Evolutionary conservation across 2,888 invertebrate species (phyloP).

Genomic region (Gymnocheta viridis): DNA sequence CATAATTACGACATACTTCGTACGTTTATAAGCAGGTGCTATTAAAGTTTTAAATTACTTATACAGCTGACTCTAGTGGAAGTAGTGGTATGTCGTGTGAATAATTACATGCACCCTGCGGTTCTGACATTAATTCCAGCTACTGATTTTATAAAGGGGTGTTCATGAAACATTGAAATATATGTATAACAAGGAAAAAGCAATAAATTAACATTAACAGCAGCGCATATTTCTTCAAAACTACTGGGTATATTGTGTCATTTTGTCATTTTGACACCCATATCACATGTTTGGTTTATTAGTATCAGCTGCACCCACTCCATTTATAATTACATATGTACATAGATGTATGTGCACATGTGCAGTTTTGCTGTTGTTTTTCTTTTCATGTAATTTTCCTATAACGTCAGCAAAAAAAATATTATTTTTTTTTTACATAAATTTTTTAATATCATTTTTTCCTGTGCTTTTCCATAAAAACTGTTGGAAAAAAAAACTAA

Average conservation of each 20-base stretch:
- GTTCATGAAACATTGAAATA: too few relatives aligned
- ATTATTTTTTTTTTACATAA: neutral
- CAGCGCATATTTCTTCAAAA: too few relatives aligned
- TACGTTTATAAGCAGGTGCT: slow-evolving; percentile 15
- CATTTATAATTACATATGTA: slow-evolving; percentile 16
- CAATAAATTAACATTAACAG: too few relatives aligned
- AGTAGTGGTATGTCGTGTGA: neutral
- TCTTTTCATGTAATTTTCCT: slow-evolving; percentile 13
- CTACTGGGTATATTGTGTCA: neutral
- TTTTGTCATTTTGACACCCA: neutral
- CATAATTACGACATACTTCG: neutral
- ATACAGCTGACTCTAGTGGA: neutral
- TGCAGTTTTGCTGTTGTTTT: slow-evolving; percentile 6
- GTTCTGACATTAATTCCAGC: neutral
- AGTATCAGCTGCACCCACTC: slow-evolving; percentile 53
- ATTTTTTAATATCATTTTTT: slow-evolving; percentile 8
- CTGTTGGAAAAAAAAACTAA: neutral
- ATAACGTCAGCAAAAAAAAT: slow-evolving; percentile 15
- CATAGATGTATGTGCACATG: too few relatives aligned
- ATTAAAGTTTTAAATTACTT: slow-evolving; percentile 16
- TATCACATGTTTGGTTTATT: neutral
- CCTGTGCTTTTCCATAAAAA: slow-evolving; percentile 19
- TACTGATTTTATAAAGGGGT: too few relatives aligned
- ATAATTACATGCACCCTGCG: neutral
- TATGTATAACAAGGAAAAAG: too few relatives aligned